Percentiles rank a stretch among this genome's conserved stretches.
Conservation (phyloP, 2,113 vertebrate species). For the Gila orcuttii region DNA sequence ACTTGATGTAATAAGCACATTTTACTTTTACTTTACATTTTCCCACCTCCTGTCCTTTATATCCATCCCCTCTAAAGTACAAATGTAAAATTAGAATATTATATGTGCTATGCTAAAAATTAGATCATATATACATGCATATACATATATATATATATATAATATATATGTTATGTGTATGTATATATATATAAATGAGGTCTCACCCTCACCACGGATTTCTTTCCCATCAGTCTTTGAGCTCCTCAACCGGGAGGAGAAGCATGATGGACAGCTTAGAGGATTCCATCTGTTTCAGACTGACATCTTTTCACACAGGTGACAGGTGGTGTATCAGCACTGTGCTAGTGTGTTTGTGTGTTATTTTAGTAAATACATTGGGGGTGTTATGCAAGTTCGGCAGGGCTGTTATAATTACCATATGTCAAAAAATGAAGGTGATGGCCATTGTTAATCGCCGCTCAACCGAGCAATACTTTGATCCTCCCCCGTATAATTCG, state of each 20-base stretch:
- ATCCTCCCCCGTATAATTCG: conserved; percentile 28
- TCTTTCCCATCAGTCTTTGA: neutral
- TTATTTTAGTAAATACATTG: conserved; percentile 4
- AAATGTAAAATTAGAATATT: neutral
- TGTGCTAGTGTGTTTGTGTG: neutral
- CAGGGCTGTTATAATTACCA: conserved; percentile 45
- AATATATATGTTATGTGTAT: too few relatives aligned
- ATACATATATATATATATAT: too few relatives aligned
- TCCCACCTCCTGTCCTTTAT: neutral
- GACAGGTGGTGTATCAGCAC: conserved; percentile 40
- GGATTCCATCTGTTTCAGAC: conserved; percentile 38
- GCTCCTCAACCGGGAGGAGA: neutral
- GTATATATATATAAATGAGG: neutral
- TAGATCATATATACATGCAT: neutral
- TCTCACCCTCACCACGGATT: neutral
- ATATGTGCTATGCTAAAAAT: neutral
- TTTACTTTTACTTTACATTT: neutral
- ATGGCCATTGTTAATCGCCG: conserved; percentile 30
- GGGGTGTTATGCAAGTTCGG: conserved; percentile 27
- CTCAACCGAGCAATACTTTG: neutral
- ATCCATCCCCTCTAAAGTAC: neutral
- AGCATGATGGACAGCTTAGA: conserved; percentile 17
- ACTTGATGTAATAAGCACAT: too few relatives aligned
- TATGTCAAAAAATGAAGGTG: conserved; percentile 40
- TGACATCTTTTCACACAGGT: conserved; percentile 20